Evolutionary conservation across 2,888 invertebrate species (phyloP).

Genomic region (Pheosia gnoma): DNA sequence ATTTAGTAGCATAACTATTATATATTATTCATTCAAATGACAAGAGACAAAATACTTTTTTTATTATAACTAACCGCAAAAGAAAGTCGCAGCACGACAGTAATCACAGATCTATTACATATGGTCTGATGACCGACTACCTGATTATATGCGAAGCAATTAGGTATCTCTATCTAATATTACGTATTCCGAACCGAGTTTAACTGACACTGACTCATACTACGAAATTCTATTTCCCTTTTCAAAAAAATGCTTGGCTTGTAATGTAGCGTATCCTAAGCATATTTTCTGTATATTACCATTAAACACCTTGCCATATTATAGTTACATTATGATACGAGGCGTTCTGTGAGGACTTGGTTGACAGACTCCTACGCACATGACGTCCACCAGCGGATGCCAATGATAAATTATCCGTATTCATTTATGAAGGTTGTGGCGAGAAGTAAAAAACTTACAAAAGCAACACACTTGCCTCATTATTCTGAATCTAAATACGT

Average conservation of each 20-base stretch:
- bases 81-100: neutral
- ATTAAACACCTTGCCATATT: conserved; percentile 6
- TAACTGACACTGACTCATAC: no score
- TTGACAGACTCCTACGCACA: conserved; percentile 60
- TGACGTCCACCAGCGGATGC: conserved; percentile 47
- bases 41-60: neutral
- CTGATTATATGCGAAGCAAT: neutral
- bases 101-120: neutral
- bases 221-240: no score
- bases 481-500: neutral
- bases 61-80: neutral
- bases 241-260: neutral
- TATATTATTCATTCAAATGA: neutral
- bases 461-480: neutral
- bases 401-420: conserved; percentile 46
- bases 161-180: neutral
- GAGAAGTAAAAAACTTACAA: neutral
- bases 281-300: neutral
- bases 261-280: neutral
- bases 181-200: neutral
- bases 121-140: neutral
- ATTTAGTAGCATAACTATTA: neutral
- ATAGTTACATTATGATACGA: conserved; percentile 27
- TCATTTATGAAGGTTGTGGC: conserved; percentile 33
- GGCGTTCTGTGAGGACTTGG: conserved; percentile 47